A percentile compares a stretch with the other conserved stretches of the same genome.
phyloP scores from a whole-genome alignment of 2,113 vertebrate genomes.

The Gallinago media region DNA sequence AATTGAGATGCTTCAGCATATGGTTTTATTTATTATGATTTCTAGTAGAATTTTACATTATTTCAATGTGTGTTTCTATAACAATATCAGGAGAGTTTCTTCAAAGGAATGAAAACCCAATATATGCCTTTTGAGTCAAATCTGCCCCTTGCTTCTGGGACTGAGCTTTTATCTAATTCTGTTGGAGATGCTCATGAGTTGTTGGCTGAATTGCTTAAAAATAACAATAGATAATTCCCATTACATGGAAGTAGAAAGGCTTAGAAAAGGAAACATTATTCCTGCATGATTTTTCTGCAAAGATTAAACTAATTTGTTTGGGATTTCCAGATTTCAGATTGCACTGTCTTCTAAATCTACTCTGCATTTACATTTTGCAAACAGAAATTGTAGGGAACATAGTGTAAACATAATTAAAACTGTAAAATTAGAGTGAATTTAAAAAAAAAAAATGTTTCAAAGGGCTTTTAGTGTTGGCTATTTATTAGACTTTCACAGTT shows the following conservation, averaged over 20 bases:
- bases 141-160: constrained; percentile 7
- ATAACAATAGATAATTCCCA: constrained; percentile 3
- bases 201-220: constrained; percentile 22
- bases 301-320: not conserved
- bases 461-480: not conserved
- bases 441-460: not conserved
- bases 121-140: not conserved
- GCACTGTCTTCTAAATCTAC: not conserved
- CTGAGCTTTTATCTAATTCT: constrained; percentile 16
- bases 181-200: not conserved
- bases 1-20: not conserved
- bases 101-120: constrained; percentile 2
- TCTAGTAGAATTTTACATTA: not conserved
- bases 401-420: not conserved
- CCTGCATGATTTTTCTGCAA: not conserved
- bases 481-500: not conserved
- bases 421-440: not conserved
- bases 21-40: constrained; percentile 23
- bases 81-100: not conserved
- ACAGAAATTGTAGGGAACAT: not conserved
- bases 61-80: constrained; percentile 15
- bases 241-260: not conserved
- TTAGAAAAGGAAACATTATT: not conserved
- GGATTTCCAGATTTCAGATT: not conserved
- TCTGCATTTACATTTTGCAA: not conserved